Evolutionary conservation across 2,888 invertebrate genomes (phyloP).

Genomic region (Leptinotarsa juncta): DNA sequence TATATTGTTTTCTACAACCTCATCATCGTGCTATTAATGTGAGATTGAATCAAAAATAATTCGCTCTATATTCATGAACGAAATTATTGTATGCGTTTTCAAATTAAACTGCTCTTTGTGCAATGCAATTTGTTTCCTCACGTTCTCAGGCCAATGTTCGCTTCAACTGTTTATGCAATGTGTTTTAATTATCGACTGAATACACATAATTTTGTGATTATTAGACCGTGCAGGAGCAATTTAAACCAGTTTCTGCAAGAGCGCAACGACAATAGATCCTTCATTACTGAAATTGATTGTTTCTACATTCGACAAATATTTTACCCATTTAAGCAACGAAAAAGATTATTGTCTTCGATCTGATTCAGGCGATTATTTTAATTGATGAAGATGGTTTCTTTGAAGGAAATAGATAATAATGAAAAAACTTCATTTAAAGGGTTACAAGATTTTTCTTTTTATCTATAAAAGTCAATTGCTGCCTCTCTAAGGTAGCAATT

Average conservation of each 20-base stretch:
- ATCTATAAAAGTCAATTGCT: too few relatives aligned
- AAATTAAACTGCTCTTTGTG: background rate
- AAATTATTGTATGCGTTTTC: background rate
- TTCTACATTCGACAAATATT: background rate
- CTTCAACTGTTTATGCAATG: background rate
- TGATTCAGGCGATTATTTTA: too few relatives aligned
- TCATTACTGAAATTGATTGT: background rate
- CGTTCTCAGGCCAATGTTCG: background rate
- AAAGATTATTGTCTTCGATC: too few relatives aligned
- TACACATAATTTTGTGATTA: background rate
- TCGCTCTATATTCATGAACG: background rate
- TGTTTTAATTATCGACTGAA: background rate
- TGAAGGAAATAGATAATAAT: too few relatives aligned
- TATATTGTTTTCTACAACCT: too few relatives aligned
- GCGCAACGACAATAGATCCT: background rate
- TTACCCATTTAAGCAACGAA: too few relatives aligned
- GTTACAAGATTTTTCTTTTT: too few relatives aligned
- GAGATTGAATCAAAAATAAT: background rate
- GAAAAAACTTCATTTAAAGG: too few relatives aligned
- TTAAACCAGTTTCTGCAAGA: background rate
- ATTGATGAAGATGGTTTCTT: too few relatives aligned
- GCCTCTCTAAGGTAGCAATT: too few relatives aligned
- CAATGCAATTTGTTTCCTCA: background rate
- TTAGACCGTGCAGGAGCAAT: background rate
- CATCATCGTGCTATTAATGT: too few relatives aligned